Conservation (phyloP, 2,113 vertebrate species). For the Podiceps cristatus region DNA sequence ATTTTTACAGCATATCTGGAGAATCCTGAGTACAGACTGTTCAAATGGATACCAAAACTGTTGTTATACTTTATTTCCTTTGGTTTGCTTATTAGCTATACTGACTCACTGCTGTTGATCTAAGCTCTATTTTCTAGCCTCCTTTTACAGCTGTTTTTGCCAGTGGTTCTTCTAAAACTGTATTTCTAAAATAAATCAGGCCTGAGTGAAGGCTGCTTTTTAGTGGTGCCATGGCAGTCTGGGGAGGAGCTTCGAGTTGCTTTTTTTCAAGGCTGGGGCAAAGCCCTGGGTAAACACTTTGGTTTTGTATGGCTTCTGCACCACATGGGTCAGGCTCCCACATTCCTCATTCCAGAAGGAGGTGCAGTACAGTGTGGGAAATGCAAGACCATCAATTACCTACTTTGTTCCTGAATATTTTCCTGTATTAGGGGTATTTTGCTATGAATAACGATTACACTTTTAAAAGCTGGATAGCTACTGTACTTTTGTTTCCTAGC, state of each 20-base stretch:
- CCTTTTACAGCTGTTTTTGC: background rate
- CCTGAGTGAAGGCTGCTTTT: background rate
- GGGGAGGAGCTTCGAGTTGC: background rate
- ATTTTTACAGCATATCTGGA: constrained; percentile 35
- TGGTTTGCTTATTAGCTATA: background rate
- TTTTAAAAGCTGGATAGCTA: background rate
- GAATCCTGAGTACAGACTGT: constrained; percentile 42
- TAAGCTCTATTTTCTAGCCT: background rate
- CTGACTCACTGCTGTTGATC: background rate
- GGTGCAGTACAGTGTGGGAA: background rate
- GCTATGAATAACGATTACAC: rapidly evolving
- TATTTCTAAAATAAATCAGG: background rate
- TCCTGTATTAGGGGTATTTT: background rate
- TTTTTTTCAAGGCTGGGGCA: background rate
- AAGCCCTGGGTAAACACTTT: background rate
- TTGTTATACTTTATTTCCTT: constrained; percentile 1
- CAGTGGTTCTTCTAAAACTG: background rate
- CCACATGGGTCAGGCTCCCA: rapidly evolving
- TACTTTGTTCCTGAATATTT: background rate
- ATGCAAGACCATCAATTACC: background rate
- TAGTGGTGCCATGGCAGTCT: background rate
- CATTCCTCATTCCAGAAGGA: background rate
- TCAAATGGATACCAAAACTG: background rate
- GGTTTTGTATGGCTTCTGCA: background rate
- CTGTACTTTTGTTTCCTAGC: background rate